A percentile compares a stretch with the other conserved stretches of the same genome.
Conservation (phyloP, 2,888 invertebrate species). For the Mythimna loreyi region DNA sequence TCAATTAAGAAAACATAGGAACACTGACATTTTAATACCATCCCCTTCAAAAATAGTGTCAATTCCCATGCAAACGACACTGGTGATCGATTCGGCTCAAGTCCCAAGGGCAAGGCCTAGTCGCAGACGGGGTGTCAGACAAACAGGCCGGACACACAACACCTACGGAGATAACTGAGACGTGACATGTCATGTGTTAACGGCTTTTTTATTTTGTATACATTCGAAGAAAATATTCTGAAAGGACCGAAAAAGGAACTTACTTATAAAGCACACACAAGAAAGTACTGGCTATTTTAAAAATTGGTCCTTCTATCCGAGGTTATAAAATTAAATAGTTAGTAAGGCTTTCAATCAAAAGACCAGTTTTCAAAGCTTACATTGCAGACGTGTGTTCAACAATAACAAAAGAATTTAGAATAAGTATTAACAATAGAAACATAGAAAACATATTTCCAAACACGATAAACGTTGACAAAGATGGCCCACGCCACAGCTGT, state of each 20-base stretch:
- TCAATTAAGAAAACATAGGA: background rate
- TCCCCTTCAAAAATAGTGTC: slow-evolving; percentile 31
- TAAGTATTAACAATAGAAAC: background rate
- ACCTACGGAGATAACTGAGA: slow-evolving; percentile 45
- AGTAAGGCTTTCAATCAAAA: background rate
- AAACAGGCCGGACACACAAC: slow-evolving; percentile 59
- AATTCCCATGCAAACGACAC: slow-evolving; percentile 47
- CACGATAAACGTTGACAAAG: slow-evolving; percentile 14
- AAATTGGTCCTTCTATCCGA: background rate
- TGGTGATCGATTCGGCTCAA: slow-evolving; percentile 56
- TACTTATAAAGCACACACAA: background rate
- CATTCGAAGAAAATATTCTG: background rate
- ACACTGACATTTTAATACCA: slow-evolving; percentile 5
- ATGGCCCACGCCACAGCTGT: slow-evolving; percentile 15
- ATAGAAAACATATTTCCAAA: slow-evolving; percentile 2
- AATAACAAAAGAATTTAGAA: background rate
- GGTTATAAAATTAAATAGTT: background rate
- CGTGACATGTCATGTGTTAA: slow-evolving; percentile 26
- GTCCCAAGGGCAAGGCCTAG: slow-evolving; percentile 66
- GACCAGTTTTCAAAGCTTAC: slow-evolving; percentile 1
- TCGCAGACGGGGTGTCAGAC: slow-evolving; percentile 69
- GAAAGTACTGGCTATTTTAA: background rate
- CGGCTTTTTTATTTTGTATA: slow-evolving; percentile 11
- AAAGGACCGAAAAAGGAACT: background rate
- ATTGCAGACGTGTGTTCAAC: background rate